These are phyloP conservation scores for Cladorhizidae sp. DNA, from an alignment of 37 sponge, comb jelly and placozoan species.

Conservation along the genomic window DNA sequence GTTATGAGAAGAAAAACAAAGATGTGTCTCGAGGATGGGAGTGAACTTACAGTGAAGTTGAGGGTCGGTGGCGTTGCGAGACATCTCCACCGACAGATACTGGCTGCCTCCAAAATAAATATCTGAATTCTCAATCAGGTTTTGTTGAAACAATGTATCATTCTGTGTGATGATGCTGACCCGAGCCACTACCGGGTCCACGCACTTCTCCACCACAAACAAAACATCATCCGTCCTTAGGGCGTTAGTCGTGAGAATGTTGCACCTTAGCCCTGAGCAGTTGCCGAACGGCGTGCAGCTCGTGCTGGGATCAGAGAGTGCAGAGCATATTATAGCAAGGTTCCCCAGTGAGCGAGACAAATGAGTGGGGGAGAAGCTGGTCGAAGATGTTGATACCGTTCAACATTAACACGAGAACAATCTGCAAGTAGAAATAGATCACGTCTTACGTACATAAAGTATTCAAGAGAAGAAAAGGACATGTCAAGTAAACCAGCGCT, in stretches of 20 bases:
- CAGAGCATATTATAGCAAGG: not conserved
- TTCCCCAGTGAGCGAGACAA: not conserved
- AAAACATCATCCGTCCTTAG: not conserved
- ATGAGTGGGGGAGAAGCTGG: not conserved
- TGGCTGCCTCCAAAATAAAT: not conserved
- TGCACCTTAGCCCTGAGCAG: slow-evolving; percentile 18
- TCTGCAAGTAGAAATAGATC: not conserved
- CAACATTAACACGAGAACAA: not conserved
- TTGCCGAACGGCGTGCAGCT: not conserved
- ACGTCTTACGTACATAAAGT: too few species aligned
- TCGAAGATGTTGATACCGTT: not conserved
- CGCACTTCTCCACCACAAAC: slow-evolving; percentile 23
- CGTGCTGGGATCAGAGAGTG: not conserved
- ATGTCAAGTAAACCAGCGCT: too few species aligned
- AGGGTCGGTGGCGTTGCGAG: slow-evolving; percentile 23
- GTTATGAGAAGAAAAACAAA: too few species aligned
- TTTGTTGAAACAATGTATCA: not conserved
- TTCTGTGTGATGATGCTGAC: not conserved
- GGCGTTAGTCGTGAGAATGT: not conserved
- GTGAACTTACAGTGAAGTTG: not conserved
- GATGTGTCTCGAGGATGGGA: too few species aligned
- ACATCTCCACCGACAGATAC: slow-evolving; percentile 6
- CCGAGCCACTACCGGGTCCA: slow-evolving; percentile 25
- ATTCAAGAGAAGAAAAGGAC: too few species aligned
- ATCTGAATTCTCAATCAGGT: not conserved